Conservation (phyloP, 2,113 vertebrate species). For the Gavia stellata region DNA sequence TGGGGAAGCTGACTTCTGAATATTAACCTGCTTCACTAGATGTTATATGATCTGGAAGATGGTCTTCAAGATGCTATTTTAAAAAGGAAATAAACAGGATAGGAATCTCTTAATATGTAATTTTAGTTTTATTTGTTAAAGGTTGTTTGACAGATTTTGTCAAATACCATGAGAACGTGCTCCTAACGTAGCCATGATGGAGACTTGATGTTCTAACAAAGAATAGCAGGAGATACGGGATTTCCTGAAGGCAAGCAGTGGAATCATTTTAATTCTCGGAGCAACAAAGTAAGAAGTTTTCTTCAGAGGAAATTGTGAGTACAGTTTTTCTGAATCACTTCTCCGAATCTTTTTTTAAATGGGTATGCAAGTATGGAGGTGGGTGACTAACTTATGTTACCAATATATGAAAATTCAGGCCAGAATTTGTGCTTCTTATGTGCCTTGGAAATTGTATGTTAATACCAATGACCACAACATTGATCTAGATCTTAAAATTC, state of each 20-base stretch:
- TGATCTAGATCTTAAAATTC: not conserved
- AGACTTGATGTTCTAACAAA: not conserved
- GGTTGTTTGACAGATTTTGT: not conserved
- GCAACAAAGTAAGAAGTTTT: not conserved
- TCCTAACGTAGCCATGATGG: not conserved
- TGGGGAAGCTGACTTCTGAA: not conserved
- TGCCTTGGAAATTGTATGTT: not conserved
- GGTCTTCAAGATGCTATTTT: not conserved
- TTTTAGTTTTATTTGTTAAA: not conserved
- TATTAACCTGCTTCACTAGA: not conserved
- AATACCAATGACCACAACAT: not conserved
- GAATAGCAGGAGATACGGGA: accelerated
- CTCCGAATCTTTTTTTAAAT: not conserved
- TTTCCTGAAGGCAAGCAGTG: not conserved
- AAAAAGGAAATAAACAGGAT: not conserved
- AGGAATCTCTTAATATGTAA: not conserved
- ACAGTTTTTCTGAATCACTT: not conserved
- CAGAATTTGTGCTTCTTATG: not conserved
- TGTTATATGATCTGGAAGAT: not conserved
- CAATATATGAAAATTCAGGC: not conserved
- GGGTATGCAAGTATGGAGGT: accelerated
- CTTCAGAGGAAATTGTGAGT: not conserved
- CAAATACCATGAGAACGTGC: not conserved
- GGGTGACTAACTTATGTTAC: not conserved
- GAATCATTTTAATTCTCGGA: not conserved